These are phyloP conservation scores for Zaprionus vittiger DNA, from an alignment of 1,140 invertebrate genomes.

Conservation along the genomic window DNA sequence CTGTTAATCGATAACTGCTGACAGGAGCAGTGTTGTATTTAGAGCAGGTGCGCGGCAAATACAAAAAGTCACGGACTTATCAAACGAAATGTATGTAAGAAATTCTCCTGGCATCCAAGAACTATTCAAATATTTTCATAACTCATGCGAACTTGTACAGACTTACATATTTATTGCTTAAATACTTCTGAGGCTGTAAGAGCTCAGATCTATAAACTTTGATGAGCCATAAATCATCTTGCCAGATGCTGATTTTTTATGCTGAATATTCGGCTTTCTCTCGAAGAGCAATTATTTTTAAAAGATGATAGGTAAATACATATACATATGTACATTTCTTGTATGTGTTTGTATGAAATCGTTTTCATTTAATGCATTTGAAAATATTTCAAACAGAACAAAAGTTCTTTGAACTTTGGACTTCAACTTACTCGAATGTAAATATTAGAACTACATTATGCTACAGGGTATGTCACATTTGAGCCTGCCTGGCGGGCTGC, in stretches of 20 bases:
- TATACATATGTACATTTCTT: not conserved
- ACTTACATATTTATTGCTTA: not conserved
- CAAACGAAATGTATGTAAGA: too few species aligned
- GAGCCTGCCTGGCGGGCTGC: not conserved
- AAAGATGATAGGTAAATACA: not conserved
- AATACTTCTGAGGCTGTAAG: not conserved
- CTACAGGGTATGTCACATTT: not conserved
- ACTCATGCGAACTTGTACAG: not conserved
- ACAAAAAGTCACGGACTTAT: too few species aligned
- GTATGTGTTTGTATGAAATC: not conserved
- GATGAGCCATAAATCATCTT: not conserved
- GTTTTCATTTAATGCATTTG: not conserved
- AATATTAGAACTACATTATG: not conserved
- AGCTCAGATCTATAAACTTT: slow-evolving; percentile 4
- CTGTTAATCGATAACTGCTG: too few species aligned
- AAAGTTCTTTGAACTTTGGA: not conserved
- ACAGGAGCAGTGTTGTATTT: too few species aligned
- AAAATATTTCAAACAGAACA: not conserved
- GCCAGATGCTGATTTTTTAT: slow-evolving; percentile 4
- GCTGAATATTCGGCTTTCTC: not conserved
- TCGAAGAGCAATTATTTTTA: not conserved
- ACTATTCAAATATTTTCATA: not conserved
- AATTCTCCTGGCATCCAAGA: not conserved
- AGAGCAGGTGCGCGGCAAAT: too few species aligned
- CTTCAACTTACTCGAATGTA: not conserved